A percentile compares a stretch with the other conserved stretches of the same genome.
Conservation (phyloP, 2,113 vertebrate species). For the Dicaeum eximium region DNA sequence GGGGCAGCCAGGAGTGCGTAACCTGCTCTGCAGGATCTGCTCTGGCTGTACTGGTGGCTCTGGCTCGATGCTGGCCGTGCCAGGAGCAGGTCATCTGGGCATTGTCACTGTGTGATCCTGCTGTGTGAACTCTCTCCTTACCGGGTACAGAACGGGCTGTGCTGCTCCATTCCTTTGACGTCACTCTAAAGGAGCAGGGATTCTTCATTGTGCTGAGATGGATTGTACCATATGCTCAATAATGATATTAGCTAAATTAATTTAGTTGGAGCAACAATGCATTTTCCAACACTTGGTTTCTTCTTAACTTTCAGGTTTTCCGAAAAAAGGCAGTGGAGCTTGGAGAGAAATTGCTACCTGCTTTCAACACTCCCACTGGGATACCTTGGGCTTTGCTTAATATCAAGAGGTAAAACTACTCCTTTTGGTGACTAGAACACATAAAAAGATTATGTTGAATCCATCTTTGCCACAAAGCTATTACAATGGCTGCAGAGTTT, state of each 20-base stretch:
- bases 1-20: fast-evolving
- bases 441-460: neutral
- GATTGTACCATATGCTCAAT: neutral
- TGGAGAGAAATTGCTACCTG: conserved; percentile 93
- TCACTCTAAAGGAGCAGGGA: neutral
- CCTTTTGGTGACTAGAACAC: conserved; percentile 6
- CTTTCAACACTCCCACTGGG: conserved; percentile 96
- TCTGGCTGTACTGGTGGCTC: fast-evolving
- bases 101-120: neutral
- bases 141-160: neutral
- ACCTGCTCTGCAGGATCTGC: fast-evolving
- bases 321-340: conserved; percentile 93
- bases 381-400: conserved; percentile 98
- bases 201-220: neutral
- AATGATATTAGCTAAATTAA: neutral
- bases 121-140: neutral
- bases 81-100: neutral
- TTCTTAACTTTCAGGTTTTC: conserved; percentile 83
- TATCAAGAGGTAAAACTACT: conserved; percentile 89
- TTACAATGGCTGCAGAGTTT: neutral
- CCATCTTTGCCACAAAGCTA: neutral
- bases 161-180: fast-evolving
- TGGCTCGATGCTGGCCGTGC: neutral
- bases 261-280: neutral
- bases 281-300: conserved; percentile 18